phyloP scores from a whole-genome alignment of 2,888 invertebrate genomes.

The Cantharis flavilabris region DNA sequence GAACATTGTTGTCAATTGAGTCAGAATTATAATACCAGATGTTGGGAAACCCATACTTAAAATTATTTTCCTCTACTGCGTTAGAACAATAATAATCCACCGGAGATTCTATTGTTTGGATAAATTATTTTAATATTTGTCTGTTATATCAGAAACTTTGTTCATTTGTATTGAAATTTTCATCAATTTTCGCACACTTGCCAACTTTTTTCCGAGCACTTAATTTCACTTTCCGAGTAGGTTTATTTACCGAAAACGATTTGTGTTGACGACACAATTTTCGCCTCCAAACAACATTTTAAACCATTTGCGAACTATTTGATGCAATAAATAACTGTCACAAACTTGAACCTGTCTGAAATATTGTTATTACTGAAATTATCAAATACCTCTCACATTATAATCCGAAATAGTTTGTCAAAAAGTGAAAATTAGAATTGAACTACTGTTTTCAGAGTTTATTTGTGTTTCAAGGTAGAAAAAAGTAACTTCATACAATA shows the following conservation, averaged over 20 bases:
- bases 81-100: background rate
- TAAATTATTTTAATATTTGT: background rate
- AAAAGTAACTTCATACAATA: too few relatives aligned
- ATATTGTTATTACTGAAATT: background rate
- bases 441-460: background rate
- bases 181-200: background rate
- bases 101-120: background rate
- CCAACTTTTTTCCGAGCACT: background rate
- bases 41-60: background rate
- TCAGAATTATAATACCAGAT: background rate
- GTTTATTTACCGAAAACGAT: background rate
- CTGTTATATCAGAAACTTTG: background rate
- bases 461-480: background rate
- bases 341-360: background rate
- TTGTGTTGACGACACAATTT: background rate
- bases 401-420: background rate
- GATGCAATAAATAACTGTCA: background rate
- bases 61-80: background rate
- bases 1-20: background rate
- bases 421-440: background rate
- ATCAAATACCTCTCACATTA: background rate
- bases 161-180: background rate
- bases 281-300: background rate
- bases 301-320: background rate
- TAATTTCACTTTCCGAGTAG: background rate